phyloP scores from a whole-genome alignment of 2,888 invertebrate species.

The Nematopogon swammerdamellus region DNA sequence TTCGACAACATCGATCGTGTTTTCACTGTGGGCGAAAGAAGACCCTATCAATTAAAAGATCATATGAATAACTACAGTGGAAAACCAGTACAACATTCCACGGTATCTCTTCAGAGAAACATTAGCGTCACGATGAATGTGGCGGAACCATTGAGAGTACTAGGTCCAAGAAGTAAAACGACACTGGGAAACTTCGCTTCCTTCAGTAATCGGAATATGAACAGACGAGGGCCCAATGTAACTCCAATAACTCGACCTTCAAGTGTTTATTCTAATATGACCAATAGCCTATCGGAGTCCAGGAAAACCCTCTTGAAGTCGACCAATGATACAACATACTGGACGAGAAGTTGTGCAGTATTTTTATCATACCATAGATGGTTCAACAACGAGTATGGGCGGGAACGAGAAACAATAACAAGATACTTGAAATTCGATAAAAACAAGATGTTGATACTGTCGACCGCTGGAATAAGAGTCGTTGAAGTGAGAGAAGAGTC shows the following conservation, averaged over 20 bases:
- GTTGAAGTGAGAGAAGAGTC: conserved; percentile 62
- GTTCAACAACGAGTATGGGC: conserved; percentile 51
- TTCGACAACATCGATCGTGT: conserved; percentile 81
- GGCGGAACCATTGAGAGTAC: conserved; percentile 46
- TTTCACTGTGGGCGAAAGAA: conserved; percentile 63
- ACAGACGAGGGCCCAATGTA: conserved; percentile 46
- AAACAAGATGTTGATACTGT: conserved; percentile 59
- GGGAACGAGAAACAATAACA: conserved; percentile 51
- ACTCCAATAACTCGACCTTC: conserved; percentile 52
- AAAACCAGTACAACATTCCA: conserved; percentile 61
- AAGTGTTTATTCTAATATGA: conserved; percentile 46
- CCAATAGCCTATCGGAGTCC: conserved; percentile 41
- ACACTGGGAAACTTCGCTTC: conserved; percentile 50
- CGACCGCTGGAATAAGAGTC: conserved; percentile 61
- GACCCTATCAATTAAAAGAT: conserved; percentile 39
- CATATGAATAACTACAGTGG: conserved; percentile 57
- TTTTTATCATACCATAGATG: conserved; percentile 64
- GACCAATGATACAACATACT: conserved; percentile 56
- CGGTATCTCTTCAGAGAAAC: conserved; percentile 56
- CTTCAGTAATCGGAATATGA: conserved; percentile 40
- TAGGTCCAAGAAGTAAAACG: conserved; percentile 52
- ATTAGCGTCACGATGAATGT: conserved; percentile 62
- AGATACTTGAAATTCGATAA: conserved; percentile 51
- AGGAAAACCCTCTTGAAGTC: conserved; percentile 37
- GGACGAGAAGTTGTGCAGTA: conserved; percentile 63